Evolutionary conservation across 1,140 invertebrate species (phyloP), one percentile per base, ranked within the genome.

Genomic region (Drosophila baimaii): DNA sequence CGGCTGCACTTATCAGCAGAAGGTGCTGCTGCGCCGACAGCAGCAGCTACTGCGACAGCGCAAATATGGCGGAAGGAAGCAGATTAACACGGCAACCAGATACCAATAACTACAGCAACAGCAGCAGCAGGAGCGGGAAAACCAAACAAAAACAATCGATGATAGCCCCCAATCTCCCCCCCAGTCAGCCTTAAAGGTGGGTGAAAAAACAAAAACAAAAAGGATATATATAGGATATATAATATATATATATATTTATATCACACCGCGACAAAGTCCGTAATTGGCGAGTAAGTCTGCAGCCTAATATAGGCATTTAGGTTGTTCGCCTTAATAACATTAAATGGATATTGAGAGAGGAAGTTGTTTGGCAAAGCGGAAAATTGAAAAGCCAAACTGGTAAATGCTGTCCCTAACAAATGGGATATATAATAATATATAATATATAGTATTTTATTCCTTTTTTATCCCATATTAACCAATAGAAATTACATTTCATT

Each of bases 11-110:
- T 76, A 77, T 77, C 71, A 46, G 69, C 71, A 47, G 39, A 75
- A 56, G 73, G 55, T 58, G 64, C 72, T 58, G 64, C 72, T 68
- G 47, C 43, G 62, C 29, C 66, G 66, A 44, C 68, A 51, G 68
- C 19, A 39, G 47, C 46, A 19, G 25, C 37, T 31, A 56, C 46
- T 49, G 33, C 35, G 35, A 68, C 65, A 75, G 76, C 74, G 58
- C 66, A 77, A 81, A 81, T 81, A 81, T 81, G 79, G 78, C 79
- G 79, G 78, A 81, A 81, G 79, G 79, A 81, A 81, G 79, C 79
- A 81, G 79, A 81, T 81, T 81, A 81, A 81, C 79, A 81, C 79
- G 79, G 61, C 78, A 81, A 55, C 59, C 79, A 81, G 79, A 81
- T 81, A 81, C 59, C 79, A 80, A 81, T 76, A 81, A 76, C 65